phyloP scores from a whole-genome alignment of 2,113 vertebrate genomes.

The Perccottus glenii region DNA sequence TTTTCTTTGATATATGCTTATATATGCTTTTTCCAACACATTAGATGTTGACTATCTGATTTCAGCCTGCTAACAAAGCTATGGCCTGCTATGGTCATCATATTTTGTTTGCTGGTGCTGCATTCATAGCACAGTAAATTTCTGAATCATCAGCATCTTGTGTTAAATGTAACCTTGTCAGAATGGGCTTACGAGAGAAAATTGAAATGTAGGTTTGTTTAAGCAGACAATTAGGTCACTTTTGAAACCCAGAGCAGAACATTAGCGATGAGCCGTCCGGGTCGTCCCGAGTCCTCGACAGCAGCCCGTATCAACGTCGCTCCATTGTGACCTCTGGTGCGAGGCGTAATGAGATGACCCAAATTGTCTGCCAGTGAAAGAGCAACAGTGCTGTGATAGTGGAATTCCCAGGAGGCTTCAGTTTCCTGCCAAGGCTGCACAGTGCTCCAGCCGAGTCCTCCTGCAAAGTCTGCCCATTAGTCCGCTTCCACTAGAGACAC shows the following conservation, averaged over 20 bases:
- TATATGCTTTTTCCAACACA: constrained; percentile 20
- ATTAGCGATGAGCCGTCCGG: constrained; percentile 35
- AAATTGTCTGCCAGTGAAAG: constrained; percentile 65
- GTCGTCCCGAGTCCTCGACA: constrained; percentile 40
- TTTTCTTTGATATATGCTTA: constrained; percentile 35
- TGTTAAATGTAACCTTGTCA: too few species aligned
- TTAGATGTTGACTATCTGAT: background rate
- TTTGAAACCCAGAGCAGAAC: background rate
- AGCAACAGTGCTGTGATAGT: constrained; percentile 34
- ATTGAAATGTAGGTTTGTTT: constrained; percentile 1
- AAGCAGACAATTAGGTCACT: constrained; percentile 42
- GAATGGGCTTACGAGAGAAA: constrained; percentile 19
- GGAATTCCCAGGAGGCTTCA: constrained; percentile 25
- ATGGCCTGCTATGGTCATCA: background rate
- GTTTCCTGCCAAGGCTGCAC: constrained; percentile 41
- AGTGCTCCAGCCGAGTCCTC: constrained; percentile 33
- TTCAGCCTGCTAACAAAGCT: background rate
- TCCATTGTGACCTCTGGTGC: constrained; percentile 58
- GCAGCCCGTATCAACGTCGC: constrained; percentile 24
- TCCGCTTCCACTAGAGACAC: constrained; percentile 46
- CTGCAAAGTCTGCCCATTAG: constrained; percentile 53
- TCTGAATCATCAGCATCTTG: constrained; percentile 18
- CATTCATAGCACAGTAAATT: background rate
- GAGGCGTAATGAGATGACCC: constrained; percentile 68
- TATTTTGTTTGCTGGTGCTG: background rate